phyloP scores from a whole-genome alignment of 30 jellyfish, hydroid and myxozoan genomes.

The Hydra vulgaris region DNA sequence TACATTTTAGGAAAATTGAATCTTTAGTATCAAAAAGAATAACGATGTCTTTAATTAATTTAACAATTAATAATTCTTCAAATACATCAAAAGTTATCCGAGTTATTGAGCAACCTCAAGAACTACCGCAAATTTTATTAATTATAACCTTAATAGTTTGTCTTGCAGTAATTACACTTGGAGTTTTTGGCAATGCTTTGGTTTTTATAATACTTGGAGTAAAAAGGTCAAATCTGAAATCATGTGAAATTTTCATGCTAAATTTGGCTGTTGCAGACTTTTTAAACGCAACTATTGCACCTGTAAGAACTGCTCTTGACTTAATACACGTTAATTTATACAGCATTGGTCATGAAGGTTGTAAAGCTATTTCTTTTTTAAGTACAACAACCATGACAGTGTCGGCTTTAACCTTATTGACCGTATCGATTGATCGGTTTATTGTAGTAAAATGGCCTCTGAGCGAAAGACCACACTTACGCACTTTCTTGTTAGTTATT shows the following conservation, averaged over 20 bases:
- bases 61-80: too few species aligned
- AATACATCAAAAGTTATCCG: too few species aligned
- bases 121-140: too few species aligned
- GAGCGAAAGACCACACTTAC: conserved; percentile 27
- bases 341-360: conserved; percentile 41
- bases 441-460: conserved; percentile 75
- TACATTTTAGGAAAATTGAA: too few species aligned
- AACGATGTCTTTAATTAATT: too few species aligned
- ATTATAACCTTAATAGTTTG: not conserved
- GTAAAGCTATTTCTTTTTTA: conserved; percentile 55
- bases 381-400: conserved; percentile 54
- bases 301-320: conserved; percentile 42
- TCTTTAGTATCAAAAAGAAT: too few species aligned
- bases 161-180: conserved; percentile 19
- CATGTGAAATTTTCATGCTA: conserved; percentile 82
- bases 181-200: conserved; percentile 52
- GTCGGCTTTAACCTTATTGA: conserved; percentile 73
- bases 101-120: too few species aligned
- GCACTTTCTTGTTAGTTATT: conserved; percentile 1
- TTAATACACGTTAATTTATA: conserved; percentile 13
- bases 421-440: conserved; percentile 82
- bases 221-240: conserved; percentile 50
- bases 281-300: conserved; percentile 53
- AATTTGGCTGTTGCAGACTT: conserved; percentile 87
- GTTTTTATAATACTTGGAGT: conserved; percentile 48